phyloP scores from a whole-genome alignment of 2,113 vertebrate genomes.

The Asarcornis scutulata region DNA sequence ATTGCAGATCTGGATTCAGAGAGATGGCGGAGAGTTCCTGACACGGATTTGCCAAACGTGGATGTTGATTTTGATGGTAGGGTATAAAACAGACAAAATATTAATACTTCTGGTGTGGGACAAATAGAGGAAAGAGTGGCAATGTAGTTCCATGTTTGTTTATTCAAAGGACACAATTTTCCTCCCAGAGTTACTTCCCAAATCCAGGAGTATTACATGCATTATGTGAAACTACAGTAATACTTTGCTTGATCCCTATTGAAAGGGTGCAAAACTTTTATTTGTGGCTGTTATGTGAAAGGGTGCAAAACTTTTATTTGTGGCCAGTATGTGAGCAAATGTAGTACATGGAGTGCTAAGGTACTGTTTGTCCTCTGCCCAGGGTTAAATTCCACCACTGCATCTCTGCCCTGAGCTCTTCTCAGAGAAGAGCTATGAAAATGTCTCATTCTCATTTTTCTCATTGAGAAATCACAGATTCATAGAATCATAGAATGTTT shows the following conservation, averaged over 20 bases:
- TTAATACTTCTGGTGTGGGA: background rate
- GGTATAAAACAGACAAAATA: constrained; percentile 10
- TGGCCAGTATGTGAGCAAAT: background rate
- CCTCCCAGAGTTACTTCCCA: background rate
- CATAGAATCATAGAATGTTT: too few species aligned
- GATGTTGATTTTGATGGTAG: constrained; percentile 95
- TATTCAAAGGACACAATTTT: background rate
- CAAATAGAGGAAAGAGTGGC: background rate
- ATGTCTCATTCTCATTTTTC: background rate
- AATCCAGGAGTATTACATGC: background rate
- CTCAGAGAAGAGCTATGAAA: background rate
- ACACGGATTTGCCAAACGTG: constrained; percentile 75
- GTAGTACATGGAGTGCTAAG: background rate
- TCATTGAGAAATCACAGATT: background rate
- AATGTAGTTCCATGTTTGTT: background rate
- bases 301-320: background rate
- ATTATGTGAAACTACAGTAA: background rate
- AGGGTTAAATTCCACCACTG: background rate
- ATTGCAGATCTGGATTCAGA: constrained; percentile 91
- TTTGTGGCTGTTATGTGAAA: background rate
- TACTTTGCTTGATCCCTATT: background rate
- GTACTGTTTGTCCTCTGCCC: background rate
- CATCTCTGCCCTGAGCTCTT: background rate
- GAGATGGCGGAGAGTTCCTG: constrained; percentile 70
- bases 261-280: background rate